Base-by-base conservation (phyloP, 2,888 invertebrate species). In the Drosophila limbata region DNA sequence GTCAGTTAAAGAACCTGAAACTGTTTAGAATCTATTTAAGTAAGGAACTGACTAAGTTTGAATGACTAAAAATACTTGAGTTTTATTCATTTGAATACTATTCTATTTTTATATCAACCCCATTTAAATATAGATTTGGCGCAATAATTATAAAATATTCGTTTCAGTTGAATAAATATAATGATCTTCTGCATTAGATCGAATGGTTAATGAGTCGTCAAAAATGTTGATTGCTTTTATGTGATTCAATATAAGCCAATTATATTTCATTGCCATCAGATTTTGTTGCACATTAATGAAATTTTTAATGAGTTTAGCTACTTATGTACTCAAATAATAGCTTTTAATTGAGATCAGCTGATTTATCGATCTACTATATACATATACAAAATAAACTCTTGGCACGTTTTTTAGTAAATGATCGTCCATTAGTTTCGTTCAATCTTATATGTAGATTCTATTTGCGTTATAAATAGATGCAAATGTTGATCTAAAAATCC, bases 221-320 rank as follows among this genome's bases (percentile, higher is more conserved):
- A 69, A 56, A 21, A 13, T 44, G 31, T 51, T 45, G 28, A 33
- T 52, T 42, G 56, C 40, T 35, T 44, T 56, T 65, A 47, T 73
- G 37, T 48, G 56, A 33, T 57, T 28, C 40, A 35, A 45, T 9
- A 33, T 15, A 15, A n/a, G 11, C n/a, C 9, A 9, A 47, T 47
- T 15, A n/a, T 44, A 28, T 51, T 15, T 35, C 15, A 45, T 31
- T 28, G 21, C n/a, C 25, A 31, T 31, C n/a, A 47, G 13, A n/a
- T 25, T 28, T 48, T 17, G 48, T 31, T 48, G 10, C 31, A 31
- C 48, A 17, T 17, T 4, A 48, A 31, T 15, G 31, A 17, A 11
- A 28, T 10, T 15, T 28, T 15, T 28, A 31, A 48, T 48, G 13
- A 19, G 19, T 31, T 5, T 17, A 33, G 6, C 28, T 3, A 39